phyloP scores from a whole-genome alignment of 2,113 vertebrate genomes.

The Misgurnus anguillicaudatus region DNA sequence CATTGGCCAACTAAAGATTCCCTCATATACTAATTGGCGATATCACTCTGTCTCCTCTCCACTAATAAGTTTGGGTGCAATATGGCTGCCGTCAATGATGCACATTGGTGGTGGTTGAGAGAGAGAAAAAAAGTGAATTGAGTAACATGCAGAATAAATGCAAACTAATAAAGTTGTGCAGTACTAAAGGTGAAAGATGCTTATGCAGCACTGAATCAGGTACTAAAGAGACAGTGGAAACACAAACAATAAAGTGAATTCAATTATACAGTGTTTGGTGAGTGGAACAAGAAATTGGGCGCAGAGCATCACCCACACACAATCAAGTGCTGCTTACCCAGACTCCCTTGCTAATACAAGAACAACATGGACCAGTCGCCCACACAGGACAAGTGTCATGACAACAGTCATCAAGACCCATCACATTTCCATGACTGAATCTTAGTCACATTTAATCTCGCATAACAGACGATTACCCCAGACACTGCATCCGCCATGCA shows the following conservation, averaged over 20 bases:
- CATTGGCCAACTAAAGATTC: no score
- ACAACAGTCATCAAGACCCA: conserved; percentile 24
- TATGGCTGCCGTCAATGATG: no score
- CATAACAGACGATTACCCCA: not conserved
- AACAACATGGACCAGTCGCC: conserved; percentile 24
- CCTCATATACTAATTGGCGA: no score
- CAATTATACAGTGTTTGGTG: conserved; percentile 27
- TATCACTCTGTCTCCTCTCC: no score
- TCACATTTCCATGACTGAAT: not conserved
- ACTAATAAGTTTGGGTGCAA: no score
- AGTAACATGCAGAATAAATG: no score
- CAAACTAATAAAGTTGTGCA: no score
- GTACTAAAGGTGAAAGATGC: no score
- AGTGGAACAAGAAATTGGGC: not conserved
- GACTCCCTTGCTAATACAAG: conserved; percentile 30
- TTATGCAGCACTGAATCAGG: not conserved
- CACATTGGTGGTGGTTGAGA: no score
- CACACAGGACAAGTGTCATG: conserved; percentile 35
- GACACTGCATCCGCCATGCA: not conserved
- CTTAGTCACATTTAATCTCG: conserved; percentile 16
- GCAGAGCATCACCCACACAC: conserved; percentile 21
- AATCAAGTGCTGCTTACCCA: conserved; percentile 17
- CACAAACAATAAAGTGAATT: not conserved
- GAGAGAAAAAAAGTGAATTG: no score
- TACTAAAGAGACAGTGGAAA: conserved; percentile 2